Percentiles rank a stretch among this genome's conserved stretches.
These are phyloP conservation scores for Keiferia lycopersicella DNA, from an alignment of 2,888 invertebrate genomes.

Conservation along the genomic window DNA sequence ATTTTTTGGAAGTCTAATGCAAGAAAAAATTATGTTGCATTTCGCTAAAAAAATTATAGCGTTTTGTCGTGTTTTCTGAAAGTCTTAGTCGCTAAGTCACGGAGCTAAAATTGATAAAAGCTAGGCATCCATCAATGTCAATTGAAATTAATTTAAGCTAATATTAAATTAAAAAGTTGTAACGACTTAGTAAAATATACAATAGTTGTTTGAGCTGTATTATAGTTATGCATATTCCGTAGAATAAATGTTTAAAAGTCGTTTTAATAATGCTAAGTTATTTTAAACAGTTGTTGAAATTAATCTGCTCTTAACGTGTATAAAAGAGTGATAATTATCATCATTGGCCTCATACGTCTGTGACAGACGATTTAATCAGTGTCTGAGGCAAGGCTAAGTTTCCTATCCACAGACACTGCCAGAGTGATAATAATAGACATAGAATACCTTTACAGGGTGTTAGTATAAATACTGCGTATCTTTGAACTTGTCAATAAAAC, in stretches of 20 bases:
- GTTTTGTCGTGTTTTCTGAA: background rate
- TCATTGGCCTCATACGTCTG: too few species aligned
- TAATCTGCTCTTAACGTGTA: background rate
- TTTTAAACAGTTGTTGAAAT: background rate
- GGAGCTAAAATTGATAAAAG: background rate
- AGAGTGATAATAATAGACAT: too few species aligned
- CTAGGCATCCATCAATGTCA: background rate
- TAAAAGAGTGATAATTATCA: too few species aligned
- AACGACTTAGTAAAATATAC: slow-evolving; percentile 14
- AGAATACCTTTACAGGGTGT: background rate
- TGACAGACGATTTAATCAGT: too few species aligned
- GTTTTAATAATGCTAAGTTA: background rate
- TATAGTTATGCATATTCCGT: background rate
- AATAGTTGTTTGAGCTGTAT: background rate
- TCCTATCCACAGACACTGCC: too few species aligned
- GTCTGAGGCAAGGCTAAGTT: too few species aligned
- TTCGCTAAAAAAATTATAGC: background rate
- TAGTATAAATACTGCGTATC: background rate
- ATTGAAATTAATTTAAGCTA: slow-evolving; percentile 4
- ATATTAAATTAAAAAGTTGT: background rate
- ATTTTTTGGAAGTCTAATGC: background rate
- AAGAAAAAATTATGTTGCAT: background rate
- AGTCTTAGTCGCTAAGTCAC: background rate
- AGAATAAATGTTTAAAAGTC: background rate
- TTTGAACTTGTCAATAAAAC: too few species aligned